Percentiles rank a stretch among this genome's conserved stretches.
Conservation (phyloP, 2,113 vertebrate species). For the Seriola quinqueradiata region DNA sequence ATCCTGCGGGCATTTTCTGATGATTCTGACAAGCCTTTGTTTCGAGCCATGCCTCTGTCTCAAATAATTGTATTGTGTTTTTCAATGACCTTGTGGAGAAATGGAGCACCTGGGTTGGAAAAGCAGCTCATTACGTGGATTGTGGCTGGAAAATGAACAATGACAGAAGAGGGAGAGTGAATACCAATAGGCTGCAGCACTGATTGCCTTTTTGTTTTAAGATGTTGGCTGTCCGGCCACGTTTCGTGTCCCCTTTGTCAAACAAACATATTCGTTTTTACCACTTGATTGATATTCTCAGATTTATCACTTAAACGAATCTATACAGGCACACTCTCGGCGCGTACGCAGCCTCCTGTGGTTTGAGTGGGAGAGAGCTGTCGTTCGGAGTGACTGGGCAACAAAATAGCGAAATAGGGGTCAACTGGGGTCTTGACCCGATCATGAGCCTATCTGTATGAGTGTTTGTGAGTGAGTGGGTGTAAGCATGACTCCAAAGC, state of each 20-base stretch:
- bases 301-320: conserved; percentile 37
- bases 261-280: conserved; percentile 35
- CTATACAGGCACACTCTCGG: conserved; percentile 13
- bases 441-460: conserved; percentile 62
- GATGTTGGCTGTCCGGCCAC: conserved; percentile 54
- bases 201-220: conserved; percentile 77
- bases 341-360: conserved; percentile 11
- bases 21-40: conserved; percentile 71
- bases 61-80: conserved; percentile 72
- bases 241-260: conserved; percentile 51
- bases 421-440: conserved; percentile 72
- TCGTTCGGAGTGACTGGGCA: conserved; percentile 63
- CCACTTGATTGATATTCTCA: conserved; percentile 18
- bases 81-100: conserved; percentile 75
- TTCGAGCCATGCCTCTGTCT: conserved; percentile 56
- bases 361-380: conserved; percentile 30
- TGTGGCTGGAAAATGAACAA: conserved; percentile 76
- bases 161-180: conserved; percentile 68
- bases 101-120: conserved; percentile 76
- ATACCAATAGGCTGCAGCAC: conserved; percentile 68
- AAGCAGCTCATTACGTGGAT: conserved; percentile 76
- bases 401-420: conserved; percentile 67
- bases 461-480: conserved; percentile 64
- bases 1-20: conserved; percentile 62
- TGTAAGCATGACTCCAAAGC: conserved; percentile 69